Evolutionary conservation across 2,797 vertebrate genomes (phyloP), one percentile per base, ranked within the genome.

Genomic region (Eidolon dupreanum): DNA sequence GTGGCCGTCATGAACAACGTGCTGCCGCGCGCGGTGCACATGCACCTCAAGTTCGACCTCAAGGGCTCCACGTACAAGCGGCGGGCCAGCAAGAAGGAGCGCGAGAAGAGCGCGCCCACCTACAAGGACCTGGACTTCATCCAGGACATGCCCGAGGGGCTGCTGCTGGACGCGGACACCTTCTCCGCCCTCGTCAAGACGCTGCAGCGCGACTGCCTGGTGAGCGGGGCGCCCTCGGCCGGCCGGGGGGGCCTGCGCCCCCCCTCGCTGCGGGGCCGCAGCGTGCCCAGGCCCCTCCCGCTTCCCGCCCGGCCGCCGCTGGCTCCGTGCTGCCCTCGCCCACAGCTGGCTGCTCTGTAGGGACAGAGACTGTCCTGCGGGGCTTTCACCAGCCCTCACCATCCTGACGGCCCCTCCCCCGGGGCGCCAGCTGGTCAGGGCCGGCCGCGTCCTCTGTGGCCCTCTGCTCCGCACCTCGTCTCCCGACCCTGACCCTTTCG

Each of bases 1-100:
- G 98, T 99, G 96, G 99, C 99, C 9, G 99, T 99, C 88, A 99
- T 99, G 99, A 99, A 99, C 99, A 99, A 99, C 26, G 99, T 99
- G 70, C 98, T 99, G 94, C 99, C 99, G 0, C 99, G 99, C 0
- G 99, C 99, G 8, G 99, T 99, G 38, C 99, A 99, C 96, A 99
- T 99, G 99, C 99, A 99, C 98, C 99, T 99, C 95, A 99, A 99
- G 93, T 99, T 99, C 0, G 99, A 99, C 98, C 98, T 99, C 97
- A 99, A 99, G 98, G 99, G 99, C 78, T 99, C 99, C 2, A 99
- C 99, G 1, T 99, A 99, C 97, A 99, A 99, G 98, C 99, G 99
- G 74, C 99, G 99, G 33, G 99, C 99, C 0, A 99, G 99, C 97
- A 99, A 99, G 98, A 99, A 99, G 96, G 99, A 99, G 95, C 98